Percentiles rank a stretch among this genome's conserved stretches.
phyloP scores from a whole-genome alignment of 2,113 vertebrate species.

The Epinephelus moara region DNA sequence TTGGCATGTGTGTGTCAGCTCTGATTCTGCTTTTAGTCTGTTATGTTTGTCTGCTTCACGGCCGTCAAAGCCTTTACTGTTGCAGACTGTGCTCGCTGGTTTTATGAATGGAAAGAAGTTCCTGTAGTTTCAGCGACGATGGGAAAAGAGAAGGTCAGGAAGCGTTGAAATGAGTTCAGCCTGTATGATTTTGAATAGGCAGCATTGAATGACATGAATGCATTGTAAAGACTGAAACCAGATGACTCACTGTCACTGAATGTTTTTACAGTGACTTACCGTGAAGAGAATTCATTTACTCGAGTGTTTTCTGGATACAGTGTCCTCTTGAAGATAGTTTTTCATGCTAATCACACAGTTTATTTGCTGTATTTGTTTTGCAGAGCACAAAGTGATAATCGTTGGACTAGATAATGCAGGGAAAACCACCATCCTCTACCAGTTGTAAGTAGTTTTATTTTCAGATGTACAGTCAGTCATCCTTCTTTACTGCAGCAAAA shows the following conservation, averaged over 20 bases:
- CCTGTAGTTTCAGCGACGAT: neutral
- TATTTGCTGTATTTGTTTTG: slow-evolving; percentile 47
- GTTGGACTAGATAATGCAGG: slow-evolving; percentile 99
- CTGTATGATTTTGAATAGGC: neutral
- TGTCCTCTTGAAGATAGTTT: neutral
- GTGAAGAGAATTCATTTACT: neutral
- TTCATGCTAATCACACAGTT: neutral
- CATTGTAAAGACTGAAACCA: neutral
- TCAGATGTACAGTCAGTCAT: neutral
- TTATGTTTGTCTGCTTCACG: slow-evolving; percentile 1
- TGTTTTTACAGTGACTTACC: neutral
- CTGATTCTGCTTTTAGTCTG: slow-evolving; percentile 22
- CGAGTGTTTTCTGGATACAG: neutral
- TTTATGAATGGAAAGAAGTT: slow-evolving; percentile 26
- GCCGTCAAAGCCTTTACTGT: neutral
- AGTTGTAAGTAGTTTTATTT: slow-evolving; percentile 91
- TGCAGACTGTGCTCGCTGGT: neutral
- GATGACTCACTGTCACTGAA: neutral
- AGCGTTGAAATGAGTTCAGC: slow-evolving; percentile 22
- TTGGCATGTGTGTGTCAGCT: slow-evolving; percentile 30
- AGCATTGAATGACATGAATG: slow-evolving; percentile 8
- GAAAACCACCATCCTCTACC: slow-evolving; percentile 99
- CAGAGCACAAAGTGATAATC: slow-evolving; percentile 99
- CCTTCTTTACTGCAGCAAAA: neutral
- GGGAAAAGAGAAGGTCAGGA: slow-evolving; percentile 8